Evolutionary conservation across 2,888 invertebrate genomes (phyloP).

Genomic region (Lithophane socia): DNA sequence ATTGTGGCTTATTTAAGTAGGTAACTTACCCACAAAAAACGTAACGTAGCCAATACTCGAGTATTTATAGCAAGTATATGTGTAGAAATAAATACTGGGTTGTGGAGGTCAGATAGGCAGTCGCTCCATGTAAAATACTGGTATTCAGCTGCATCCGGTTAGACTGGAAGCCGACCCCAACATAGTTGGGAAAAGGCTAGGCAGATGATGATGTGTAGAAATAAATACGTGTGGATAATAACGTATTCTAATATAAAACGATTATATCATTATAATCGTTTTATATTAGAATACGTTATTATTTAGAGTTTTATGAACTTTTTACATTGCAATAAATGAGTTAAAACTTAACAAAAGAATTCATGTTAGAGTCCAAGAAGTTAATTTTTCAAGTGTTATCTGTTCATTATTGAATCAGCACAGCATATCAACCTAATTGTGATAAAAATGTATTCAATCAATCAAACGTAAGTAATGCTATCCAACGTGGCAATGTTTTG

Average conservation of each 20-base stretch:
- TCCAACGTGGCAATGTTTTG: not conserved
- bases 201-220: no score
- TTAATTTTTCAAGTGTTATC: not conserved
- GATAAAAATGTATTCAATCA: not conserved
- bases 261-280: no score
- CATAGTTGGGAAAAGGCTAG: no score
- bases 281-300: no score
- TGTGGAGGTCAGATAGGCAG: no score
- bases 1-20: not conserved
- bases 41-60: not conserved
- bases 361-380: not conserved
- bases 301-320: not conserved
- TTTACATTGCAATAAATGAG: not conserved
- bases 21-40: no score
- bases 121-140: no score
- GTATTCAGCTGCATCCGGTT: no score
- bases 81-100: no score
- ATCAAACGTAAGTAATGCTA: not conserved
- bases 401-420: not conserved
- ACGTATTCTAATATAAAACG: no score
- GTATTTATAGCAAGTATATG: not conserved
- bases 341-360: not conserved
- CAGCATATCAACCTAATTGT: not conserved
- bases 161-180: no score
- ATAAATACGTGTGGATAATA: no score